Evolutionary conservation across 1,140 invertebrate species (phyloP), one percentile per base, ranked within the genome.

Genomic region (Drosophila ficusphila): DNA sequence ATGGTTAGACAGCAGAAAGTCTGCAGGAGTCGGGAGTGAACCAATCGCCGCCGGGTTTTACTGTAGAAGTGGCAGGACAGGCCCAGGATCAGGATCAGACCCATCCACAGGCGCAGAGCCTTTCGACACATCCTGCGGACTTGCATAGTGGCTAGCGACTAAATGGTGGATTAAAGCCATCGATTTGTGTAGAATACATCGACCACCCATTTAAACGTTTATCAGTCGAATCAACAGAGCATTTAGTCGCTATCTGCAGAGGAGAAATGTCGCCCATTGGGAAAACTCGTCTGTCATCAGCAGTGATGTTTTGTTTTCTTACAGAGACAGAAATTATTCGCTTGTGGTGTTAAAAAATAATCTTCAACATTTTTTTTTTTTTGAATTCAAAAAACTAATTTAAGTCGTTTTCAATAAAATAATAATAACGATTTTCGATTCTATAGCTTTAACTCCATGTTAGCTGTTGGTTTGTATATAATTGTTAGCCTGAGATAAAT

Each of bases 101-200:
- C 21, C 44, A 51, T 21, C 62, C 62, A 67, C 9, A 18, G 9
- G 36, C 60, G 44, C 19, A 67, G 27, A 3, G 29, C 21, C 21
- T 12, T 7, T 11, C n/a, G 44, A 12, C 34, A 65, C 60, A 65
- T 21, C 62, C 42, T 18, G 9, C 36, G 58, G n/a, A 11, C 44
- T 65, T 9, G 14, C 62, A 67, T 67, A 0, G 60, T 16, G 25
- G 7, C 3, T 4, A 12, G 18, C 23, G 21, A 67, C 60, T 67
- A 12, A 38, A 7, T 2, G 6, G 11, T 19, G 8, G 4, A 11
- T 6, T 12, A 7, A 1, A 2, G 21, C 9, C 42, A 31, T 33
- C 25, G 9, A n/a, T 4, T 16, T 18, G 54, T 19, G 11, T 16
- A 19, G 19, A 25, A 2, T 19, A n/a, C 16, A 31, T 6, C 9